Conservation (phyloP, 2,888 invertebrate species). For the Drosophila siamana region DNA sequence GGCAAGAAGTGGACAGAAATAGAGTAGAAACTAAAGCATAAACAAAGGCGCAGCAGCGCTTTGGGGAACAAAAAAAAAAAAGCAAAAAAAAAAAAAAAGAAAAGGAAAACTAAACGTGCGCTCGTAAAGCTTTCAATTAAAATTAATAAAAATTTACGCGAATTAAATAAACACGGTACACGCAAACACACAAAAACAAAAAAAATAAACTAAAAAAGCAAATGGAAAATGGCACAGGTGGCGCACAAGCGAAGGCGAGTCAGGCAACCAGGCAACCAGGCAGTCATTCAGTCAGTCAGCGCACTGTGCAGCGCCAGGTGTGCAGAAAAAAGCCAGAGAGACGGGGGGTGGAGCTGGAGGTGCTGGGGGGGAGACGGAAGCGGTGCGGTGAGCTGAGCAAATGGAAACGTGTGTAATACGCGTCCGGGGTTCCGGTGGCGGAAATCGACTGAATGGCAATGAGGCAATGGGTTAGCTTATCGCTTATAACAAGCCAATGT, state of each 20-base stretch:
- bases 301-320: constrained; percentile 12
- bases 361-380: constrained; percentile 2
- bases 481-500: constrained; percentile 24
- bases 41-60: constrained; percentile 64
- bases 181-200: neutral
- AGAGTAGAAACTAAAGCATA: constrained; percentile 48
- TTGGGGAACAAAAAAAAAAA: neutral
- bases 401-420: constrained; percentile 44
- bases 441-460: constrained; percentile 40
- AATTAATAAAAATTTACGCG: constrained; percentile 79
- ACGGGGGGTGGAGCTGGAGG: no score
- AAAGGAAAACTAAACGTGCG: constrained; percentile 34
- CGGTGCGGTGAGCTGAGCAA: constrained; percentile 10
- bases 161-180: constrained; percentile 73
- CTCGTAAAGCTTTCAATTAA: constrained; percentile 81
- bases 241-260: constrained; percentile 3
- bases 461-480: constrained; percentile 32
- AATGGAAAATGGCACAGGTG: constrained; percentile 19
- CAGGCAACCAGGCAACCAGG: no score
- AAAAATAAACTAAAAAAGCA: neutral
- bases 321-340: no score
- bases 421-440: constrained; percentile 38
- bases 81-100: neutral
- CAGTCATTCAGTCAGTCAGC: no score
- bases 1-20: neutral